These are phyloP conservation scores for Chroicocephalus ridibundus DNA, from an alignment of 2,113 vertebrate genomes.

Conservation along the genomic window DNA sequence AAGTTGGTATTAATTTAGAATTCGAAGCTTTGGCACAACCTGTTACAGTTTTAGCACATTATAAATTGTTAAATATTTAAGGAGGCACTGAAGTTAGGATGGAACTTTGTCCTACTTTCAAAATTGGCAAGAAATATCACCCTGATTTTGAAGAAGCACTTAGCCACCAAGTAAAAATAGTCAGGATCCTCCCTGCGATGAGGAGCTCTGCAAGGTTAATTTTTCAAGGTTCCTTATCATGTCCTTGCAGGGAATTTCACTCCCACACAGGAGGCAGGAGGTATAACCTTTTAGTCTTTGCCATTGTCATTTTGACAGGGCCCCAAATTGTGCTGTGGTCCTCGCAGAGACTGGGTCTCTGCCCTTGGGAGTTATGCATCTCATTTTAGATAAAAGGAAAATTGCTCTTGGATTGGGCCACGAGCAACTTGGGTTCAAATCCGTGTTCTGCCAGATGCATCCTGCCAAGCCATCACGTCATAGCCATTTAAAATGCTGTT, in stretches of 20 bases:
- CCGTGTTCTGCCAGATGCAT: not conserved
- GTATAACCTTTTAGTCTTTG: not conserved
- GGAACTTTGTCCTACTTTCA: conserved; percentile 41
- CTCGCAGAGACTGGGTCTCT: not conserved
- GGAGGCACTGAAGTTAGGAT: conserved; percentile 17
- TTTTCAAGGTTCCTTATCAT: not conserved
- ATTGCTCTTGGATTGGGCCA: not conserved
- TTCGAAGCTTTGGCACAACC: conserved; percentile 37
- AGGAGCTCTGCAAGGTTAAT: not conserved
- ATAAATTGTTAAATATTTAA: conserved; percentile 43
- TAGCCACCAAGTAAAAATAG: not conserved
- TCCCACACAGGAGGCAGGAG: not conserved
- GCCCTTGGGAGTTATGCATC: not conserved
- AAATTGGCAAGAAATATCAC: not conserved
- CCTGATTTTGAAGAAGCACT: not conserved
- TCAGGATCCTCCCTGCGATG: not conserved
- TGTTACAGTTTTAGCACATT: conserved; percentile 19
- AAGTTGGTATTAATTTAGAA: conserved; percentile 54
- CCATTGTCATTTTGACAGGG: not conserved
- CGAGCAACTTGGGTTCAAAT: not conserved
- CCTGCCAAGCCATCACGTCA: not conserved
- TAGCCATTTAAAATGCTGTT: not conserved
- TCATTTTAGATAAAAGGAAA: not conserved
- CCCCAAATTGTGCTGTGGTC: not conserved
- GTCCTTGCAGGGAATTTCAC: not conserved